phyloP scores from a whole-genome alignment of 2,797 vertebrate genomes.

The Enteromius thamalakanensis region DNA sequence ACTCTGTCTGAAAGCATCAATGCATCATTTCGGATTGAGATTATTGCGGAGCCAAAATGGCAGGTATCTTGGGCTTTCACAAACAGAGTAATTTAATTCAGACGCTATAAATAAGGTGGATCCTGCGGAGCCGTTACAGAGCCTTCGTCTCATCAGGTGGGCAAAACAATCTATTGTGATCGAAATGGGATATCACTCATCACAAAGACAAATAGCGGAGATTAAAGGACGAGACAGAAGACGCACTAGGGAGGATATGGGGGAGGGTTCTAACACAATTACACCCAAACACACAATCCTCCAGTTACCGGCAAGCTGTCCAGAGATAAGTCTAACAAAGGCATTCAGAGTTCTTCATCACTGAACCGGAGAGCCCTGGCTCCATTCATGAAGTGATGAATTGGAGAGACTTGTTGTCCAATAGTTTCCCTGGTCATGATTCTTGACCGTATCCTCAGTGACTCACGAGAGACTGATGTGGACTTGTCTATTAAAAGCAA shows the following conservation, averaged over 20 bases:
- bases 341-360: constrained; percentile 60
- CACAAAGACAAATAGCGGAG: constrained; percentile 80
- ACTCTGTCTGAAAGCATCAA: constrained; percentile 34
- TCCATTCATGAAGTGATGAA: constrained; percentile 46
- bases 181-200: constrained; percentile 79
- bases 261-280: constrained; percentile 81
- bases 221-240: constrained; percentile 83
- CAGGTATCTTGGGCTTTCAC: constrained; percentile 58
- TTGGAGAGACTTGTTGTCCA: constrained; percentile 33
- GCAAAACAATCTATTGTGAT: constrained; percentile 73
- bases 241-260: constrained; percentile 76
- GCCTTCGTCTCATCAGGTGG: constrained; percentile 68
- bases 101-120: constrained; percentile 74
- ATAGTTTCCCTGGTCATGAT: constrained; percentile 23
- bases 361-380: constrained; percentile 38
- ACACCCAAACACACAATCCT: constrained; percentile 77
- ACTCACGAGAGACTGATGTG: constrained; percentile 40
- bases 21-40: constrained; percentile 50
- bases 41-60: constrained; percentile 64
- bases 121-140: constrained; percentile 61
- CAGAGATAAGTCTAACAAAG: constrained; percentile 72
- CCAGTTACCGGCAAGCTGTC: constrained; percentile 70
- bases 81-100: constrained; percentile 73
- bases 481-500: constrained; percentile 27
- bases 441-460: constrained; percentile 37